Evolutionary conservation across 37 sponge, comb jelly and placozoan species (phyloP).

Genomic region (Spongilla lacustris): DNA sequence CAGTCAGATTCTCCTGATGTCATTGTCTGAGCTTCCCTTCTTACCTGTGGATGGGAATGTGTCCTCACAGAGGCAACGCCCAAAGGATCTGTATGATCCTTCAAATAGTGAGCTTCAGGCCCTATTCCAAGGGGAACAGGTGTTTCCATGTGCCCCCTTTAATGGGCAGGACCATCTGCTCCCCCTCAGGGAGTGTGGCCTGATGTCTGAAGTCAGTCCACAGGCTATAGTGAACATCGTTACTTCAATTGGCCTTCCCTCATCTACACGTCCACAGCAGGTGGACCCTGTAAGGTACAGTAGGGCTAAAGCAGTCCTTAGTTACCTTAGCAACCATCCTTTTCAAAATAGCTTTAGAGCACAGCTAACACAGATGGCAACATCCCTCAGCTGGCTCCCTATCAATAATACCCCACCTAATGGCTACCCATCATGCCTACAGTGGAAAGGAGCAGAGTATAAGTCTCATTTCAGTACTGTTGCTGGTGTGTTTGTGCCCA

Average conservation of each 20-base stretch:
- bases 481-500: neutral
- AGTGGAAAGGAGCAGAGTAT: slow-evolving; percentile 46
- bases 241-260: neutral
- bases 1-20: neutral
- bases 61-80: neutral
- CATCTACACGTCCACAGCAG: neutral
- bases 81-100: slow-evolving; percentile 23
- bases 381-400: slow-evolving; percentile 46
- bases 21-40: slow-evolving; percentile 9
- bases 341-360: neutral
- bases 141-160: slow-evolving; percentile 54
- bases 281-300: slow-evolving; percentile 9
- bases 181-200: slow-evolving; percentile 14
- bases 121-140: slow-evolving; percentile 42
- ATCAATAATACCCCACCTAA: slow-evolving; percentile 13
- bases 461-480: slow-evolving; percentile 28
- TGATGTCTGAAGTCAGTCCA: slow-evolving; percentile 33
- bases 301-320: slow-evolving; percentile 45
- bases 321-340: neutral
- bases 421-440: slow-evolving; percentile 31
- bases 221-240: slow-evolving; percentile 40
- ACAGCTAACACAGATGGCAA: slow-evolving; percentile 7
- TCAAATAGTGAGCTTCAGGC: neutral
- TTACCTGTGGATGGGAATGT: neutral
- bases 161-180: neutral